These are phyloP conservation scores for Proteles cristata DNA, from an alignment of 2,113 vertebrate species.

Conservation along the genomic window DNA sequence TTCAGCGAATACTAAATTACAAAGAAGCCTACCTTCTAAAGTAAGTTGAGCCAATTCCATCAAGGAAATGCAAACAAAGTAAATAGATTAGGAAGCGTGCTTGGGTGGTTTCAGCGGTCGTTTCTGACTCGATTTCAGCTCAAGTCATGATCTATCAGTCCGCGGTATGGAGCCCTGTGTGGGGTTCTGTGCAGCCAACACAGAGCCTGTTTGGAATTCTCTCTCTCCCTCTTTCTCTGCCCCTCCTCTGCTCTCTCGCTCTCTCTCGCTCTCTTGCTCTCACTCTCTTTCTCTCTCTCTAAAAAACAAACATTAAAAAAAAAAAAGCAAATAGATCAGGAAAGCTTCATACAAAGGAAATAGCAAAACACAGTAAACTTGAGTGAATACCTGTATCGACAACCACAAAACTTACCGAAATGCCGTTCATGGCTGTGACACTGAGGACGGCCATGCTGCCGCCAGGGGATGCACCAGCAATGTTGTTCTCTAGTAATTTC, in stretches of 20 bases:
- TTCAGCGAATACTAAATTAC: neutral
- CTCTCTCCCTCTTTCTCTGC: too few relatives aligned
- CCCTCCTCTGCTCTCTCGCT: too few relatives aligned
- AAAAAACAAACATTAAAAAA: too few relatives aligned
- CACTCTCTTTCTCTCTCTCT: too few relatives aligned
- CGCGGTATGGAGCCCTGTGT: too few relatives aligned
- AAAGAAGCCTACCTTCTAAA: neutral
- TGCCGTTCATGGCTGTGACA: neutral
- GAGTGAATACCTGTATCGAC: neutral
- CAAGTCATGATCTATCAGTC: too few relatives aligned
- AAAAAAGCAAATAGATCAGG: neutral
- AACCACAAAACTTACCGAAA: neutral
- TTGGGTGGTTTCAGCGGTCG: too few relatives aligned
- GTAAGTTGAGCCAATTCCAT: neutral
- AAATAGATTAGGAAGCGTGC: neutral
- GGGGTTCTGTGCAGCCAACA: too few relatives aligned
- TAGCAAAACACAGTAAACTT: neutral
- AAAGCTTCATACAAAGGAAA: neutral
- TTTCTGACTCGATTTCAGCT: too few relatives aligned
- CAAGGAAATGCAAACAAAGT: neutral
- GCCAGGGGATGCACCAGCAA: neutral
- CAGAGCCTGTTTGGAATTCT: too few relatives aligned
- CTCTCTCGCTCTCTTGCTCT: too few relatives aligned
- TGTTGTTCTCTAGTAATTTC: neutral
- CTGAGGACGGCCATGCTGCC: fast-evolving